Base-by-base conservation (phyloP, 2,888 invertebrate genomes). In the Pandemis corylana region DNA sequence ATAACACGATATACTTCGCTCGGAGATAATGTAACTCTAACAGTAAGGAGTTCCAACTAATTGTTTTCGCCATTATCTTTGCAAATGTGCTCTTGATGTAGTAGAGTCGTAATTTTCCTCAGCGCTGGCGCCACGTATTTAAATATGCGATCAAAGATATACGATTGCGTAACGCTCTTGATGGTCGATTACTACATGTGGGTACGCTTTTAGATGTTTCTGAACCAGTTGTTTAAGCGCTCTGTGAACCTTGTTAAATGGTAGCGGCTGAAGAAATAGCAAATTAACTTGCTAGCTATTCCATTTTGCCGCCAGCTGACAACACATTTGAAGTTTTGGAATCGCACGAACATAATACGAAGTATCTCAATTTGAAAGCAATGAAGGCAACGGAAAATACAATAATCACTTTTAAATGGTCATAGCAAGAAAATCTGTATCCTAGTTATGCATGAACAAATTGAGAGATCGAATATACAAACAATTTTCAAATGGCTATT, bases 121-220 rank as follows among this genome's bases (percentile, higher is more conserved):
- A 41, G 64, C 20, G 69, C 73, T 42, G 74, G 74, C 74, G 74
- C 66, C 74, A 65, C 44, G 65, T 69, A 74, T 74, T 69, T 70
- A 65, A 74, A 70, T 73, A 69, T 44, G 65, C 68, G 51, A 66
- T 69, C 68, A 46, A 44, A 73, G 64, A 68, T 64, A 59, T n/a
- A 41, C 51, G 59, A 59, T 74, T 74, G 49, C 74, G 74, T 66
- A 74, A 74, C 59, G 68, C 51, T 46, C 62, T 63, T 56, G 61
- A 63, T 64, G 56, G 59, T 44, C 42, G 73, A 69, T 74, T 51
- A 69, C 51, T 65, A 73, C 68, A 59, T 63, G 49, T 64, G 59
- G 64, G 64, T 5, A 59, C 15, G 15, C 59, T 28, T 59, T 59
- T 56, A 56, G 56, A 56, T 56, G 1, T 56, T 56, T 56, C 9